Evolutionary conservation across 2,888 invertebrate species (phyloP).

Genomic region (Cephus pygmeus): DNA sequence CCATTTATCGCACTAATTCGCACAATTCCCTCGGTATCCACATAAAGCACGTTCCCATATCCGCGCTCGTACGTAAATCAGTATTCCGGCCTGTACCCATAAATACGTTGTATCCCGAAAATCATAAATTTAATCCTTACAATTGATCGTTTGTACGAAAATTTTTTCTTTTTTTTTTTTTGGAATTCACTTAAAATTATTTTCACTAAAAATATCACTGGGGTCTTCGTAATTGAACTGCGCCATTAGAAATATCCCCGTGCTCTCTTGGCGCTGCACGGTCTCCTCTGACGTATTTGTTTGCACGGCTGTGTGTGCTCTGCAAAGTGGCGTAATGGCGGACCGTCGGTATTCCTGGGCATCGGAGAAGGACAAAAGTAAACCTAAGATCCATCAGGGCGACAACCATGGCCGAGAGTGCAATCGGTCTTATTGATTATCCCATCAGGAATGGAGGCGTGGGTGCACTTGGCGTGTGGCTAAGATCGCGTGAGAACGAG

Average conservation of each 20-base stretch:
- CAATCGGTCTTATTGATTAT: not conserved
- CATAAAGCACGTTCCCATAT: no score
- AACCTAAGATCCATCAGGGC: not conserved
- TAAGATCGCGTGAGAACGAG: not conserved
- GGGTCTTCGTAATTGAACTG: not conserved
- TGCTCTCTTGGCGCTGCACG: not conserved
- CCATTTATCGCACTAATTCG: no score
- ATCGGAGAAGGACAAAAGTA: not conserved
- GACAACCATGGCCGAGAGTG: not conserved
- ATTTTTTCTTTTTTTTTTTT: no score
- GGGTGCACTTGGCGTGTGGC: not conserved
- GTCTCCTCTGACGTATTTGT: not conserved
- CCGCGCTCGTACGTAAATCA: no score
- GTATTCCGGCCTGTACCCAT: no score
- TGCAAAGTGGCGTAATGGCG: not conserved
- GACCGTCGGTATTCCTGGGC: not conserved
- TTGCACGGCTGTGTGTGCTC: not conserved
- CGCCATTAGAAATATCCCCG: not conserved
- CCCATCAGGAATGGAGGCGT: not conserved
- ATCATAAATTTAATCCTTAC: no score
- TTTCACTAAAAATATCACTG: not conserved
- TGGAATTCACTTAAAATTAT: not conserved
- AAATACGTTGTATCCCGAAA: no score
- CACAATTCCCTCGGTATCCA: no score
- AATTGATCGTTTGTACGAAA: no score